These are phyloP conservation scores for Drosophila nebulosa DNA, from an alignment of 1,140 invertebrate genomes.

Conservation along the genomic window DNA sequence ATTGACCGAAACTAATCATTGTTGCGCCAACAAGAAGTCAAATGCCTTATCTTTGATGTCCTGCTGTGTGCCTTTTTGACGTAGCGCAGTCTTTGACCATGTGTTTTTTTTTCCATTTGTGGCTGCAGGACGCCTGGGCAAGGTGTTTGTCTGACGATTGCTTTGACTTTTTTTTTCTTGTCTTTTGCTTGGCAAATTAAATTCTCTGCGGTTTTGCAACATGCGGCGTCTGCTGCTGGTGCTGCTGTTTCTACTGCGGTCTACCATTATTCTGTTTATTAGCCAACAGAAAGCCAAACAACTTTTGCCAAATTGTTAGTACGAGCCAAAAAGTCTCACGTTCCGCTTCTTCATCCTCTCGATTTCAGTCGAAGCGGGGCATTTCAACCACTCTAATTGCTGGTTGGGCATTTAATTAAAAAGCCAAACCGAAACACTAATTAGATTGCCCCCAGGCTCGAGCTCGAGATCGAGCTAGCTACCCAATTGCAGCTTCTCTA, in stretches of 20 bases:
- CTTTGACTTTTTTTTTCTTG: not conserved
- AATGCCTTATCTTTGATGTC: slow-evolving; percentile 46
- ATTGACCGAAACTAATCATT: slow-evolving; percentile 80
- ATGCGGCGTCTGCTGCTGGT: slow-evolving; percentile 51
- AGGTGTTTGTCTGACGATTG: slow-evolving; percentile 50
- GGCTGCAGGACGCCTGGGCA: slow-evolving; percentile 26
- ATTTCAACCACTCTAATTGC: slow-evolving; percentile 67
- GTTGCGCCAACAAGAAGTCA: slow-evolving; percentile 79
- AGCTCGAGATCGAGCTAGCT: slow-evolving; percentile 24
- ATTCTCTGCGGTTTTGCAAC: slow-evolving; percentile 72
- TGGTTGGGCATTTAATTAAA: slow-evolving; percentile 62
- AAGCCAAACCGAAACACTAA: slow-evolving; percentile 66
- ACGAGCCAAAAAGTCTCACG: slow-evolving; percentile 64
- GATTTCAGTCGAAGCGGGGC: slow-evolving; percentile 7
- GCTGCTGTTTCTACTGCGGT: slow-evolving; percentile 42
- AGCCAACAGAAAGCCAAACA: not conserved
- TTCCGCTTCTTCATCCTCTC: slow-evolving; percentile 40
- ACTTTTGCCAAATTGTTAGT: slow-evolving; percentile 19
- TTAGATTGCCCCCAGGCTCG: slow-evolving; percentile 71
- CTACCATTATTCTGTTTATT: slow-evolving; percentile 59
- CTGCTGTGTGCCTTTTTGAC: slow-evolving; percentile 48
- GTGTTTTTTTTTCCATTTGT: slow-evolving; percentile 43
- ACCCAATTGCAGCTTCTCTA: slow-evolving; percentile 25
- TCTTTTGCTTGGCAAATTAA: slow-evolving; percentile 62
- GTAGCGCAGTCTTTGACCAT: slow-evolving; percentile 26